Percentiles rank a stretch among this genome's conserved stretches.
phyloP scores from a whole-genome alignment of 1,140 invertebrate species.

The Drosophila suzukii region DNA sequence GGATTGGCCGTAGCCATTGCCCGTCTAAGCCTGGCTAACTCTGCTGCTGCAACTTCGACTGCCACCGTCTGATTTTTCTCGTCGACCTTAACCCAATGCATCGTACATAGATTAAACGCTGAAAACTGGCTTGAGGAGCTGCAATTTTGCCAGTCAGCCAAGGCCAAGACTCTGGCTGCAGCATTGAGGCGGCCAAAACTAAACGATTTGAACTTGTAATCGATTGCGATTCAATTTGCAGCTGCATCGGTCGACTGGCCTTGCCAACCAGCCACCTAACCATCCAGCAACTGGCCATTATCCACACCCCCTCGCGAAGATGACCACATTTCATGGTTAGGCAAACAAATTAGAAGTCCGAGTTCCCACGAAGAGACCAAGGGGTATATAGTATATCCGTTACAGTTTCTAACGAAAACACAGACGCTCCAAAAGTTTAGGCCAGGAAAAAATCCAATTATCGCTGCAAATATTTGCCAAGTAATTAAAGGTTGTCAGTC shows the following conservation, averaged over 20 bases:
- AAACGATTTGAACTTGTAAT: slow-evolving; percentile 82
- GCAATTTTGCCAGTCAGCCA: slow-evolving; percentile 78
- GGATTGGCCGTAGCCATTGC: neutral
- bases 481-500: slow-evolving; percentile 71
- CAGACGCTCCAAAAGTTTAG: slow-evolving; percentile 8
- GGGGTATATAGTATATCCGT: slow-evolving; percentile 33
- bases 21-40: slow-evolving; percentile 8
- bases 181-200: slow-evolving; percentile 77
- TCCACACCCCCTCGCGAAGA: slow-evolving; percentile 11
- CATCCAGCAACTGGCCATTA: neutral
- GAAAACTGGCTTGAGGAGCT: slow-evolving; percentile 79
- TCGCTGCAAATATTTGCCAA: slow-evolving; percentile 75
- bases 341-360: slow-evolving; percentile 42
- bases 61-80: slow-evolving; percentile 70
- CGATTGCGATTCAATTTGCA: slow-evolving; percentile 76
- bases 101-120: slow-evolving; percentile 77
- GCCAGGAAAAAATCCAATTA: slow-evolving; percentile 67
- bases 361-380: slow-evolving; percentile 40
- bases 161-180: slow-evolving; percentile 71
- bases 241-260: slow-evolving; percentile 48
- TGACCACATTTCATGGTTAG: slow-evolving; percentile 56
- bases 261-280: neutral
- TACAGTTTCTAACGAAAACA: slow-evolving; percentile 47
- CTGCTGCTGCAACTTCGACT: slow-evolving; percentile 18
- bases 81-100: slow-evolving; percentile 84